Evolutionary conservation across 2,888 invertebrate species (phyloP).

Genomic region (Cenopis cana): DNA sequence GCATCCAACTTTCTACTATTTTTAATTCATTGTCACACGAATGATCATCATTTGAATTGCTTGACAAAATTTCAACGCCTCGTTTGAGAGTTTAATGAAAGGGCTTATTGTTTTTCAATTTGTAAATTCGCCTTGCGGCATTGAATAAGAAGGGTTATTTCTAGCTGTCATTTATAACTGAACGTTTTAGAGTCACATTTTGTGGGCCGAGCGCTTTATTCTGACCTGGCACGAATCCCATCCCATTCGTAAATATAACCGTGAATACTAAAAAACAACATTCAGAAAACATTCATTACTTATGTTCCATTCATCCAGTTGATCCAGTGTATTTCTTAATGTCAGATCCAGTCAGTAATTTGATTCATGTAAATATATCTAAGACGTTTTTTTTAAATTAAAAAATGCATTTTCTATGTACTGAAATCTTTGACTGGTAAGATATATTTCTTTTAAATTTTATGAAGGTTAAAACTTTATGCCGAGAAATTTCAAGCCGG

Average conservation of each 20-base stretch:
- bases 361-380: too few species aligned
- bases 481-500: slow-evolving; percentile 45
- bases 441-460: neutral
- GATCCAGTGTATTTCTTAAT: slow-evolving; percentile 20
- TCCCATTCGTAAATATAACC: slow-evolving; percentile 73
- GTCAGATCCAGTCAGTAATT: neutral
- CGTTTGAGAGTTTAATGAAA: neutral
- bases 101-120: slow-evolving; percentile 4
- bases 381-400: too few species aligned
- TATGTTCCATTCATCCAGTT: slow-evolving; percentile 12
- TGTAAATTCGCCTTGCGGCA: slow-evolving; percentile 13
- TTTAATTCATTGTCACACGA: slow-evolving; percentile 3
- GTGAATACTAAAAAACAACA: slow-evolving; percentile 67
- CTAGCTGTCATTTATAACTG: slow-evolving; percentile 23
- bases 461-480: neutral
- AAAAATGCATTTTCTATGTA: too few species aligned
- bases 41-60: slow-evolving; percentile 14
- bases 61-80: slow-evolving; percentile 3
- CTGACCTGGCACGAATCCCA: slow-evolving; percentile 75
- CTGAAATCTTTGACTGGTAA: neutral
- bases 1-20: slow-evolving; percentile 23
- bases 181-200: slow-evolving; percentile 27
- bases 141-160: slow-evolving; percentile 25
- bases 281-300: slow-evolving; percentile 32
- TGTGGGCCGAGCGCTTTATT: slow-evolving; percentile 35